Conservation (phyloP, 2,113 vertebrate genomes). For the Amia ocellicauda region DNA sequence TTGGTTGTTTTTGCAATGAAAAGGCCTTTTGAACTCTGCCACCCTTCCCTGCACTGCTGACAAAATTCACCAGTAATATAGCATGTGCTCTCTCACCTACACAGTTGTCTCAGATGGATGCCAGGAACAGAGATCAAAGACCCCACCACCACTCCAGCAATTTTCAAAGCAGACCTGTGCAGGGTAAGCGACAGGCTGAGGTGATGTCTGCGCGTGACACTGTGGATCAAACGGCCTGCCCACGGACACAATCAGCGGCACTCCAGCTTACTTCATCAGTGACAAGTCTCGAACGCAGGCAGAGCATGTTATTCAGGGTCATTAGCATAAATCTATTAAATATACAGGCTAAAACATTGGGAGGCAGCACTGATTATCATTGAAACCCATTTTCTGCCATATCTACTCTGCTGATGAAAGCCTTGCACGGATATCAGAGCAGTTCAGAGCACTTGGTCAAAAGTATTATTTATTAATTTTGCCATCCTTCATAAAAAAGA, state of each 20-base stretch:
- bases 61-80: not conserved
- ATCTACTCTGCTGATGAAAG: conserved; percentile 7
- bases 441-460: not conserved
- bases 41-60: no score
- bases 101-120: not conserved
- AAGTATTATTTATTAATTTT: not conserved
- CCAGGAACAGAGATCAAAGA: not conserved
- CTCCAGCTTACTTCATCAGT: not conserved
- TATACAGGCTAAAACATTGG: not conserved
- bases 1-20: no score
- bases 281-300: not conserved
- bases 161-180: not conserved
- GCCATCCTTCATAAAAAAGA: not conserved
- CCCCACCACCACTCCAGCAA: not conserved
- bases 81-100: not conserved
- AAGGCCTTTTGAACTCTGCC: no score
- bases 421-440: no score
- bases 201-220: not conserved
- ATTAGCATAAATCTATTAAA: conserved; percentile 11
- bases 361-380: not conserved
- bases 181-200: not conserved
- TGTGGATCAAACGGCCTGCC: not conserved
- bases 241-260: not conserved
- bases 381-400: not conserved
- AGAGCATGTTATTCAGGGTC: conserved; percentile 3